Conservation (phyloP, 1,140 invertebrate genomes). For the Arion vulgaris region DNA sequence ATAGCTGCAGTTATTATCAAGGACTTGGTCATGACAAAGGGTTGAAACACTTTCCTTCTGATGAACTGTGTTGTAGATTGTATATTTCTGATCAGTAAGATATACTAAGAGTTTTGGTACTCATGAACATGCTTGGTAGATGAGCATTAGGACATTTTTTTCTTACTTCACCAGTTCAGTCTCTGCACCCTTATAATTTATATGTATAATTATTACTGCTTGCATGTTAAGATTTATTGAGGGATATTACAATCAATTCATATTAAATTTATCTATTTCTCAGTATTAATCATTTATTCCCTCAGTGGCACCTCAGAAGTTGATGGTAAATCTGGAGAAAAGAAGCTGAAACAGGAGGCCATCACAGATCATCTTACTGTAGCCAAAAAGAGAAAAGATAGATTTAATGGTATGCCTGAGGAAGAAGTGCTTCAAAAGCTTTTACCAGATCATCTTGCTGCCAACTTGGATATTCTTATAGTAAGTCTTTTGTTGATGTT, state of each 20-base stretch:
- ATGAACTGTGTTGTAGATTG: too few species aligned
- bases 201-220: too few species aligned
- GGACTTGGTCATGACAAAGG: too few species aligned
- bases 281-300: not conserved
- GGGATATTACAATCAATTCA: not conserved
- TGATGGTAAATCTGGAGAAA: conserved; percentile 47
- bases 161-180: too few species aligned
- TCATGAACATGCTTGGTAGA: too few species aligned
- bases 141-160: too few species aligned
- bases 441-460: conserved; percentile 92
- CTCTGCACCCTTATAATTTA: too few species aligned
- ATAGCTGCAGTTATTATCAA: too few species aligned
- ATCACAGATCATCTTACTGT: conserved; percentile 74
- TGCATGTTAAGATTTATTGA: too few species aligned
- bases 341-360: conserved; percentile 72
- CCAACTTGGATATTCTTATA: conserved; percentile 97
- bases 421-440: conserved; percentile 94
- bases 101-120: too few species aligned
- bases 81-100: too few species aligned
- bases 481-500: conserved; percentile 62
- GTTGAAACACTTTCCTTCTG: too few species aligned
- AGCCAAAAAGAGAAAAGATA: conserved; percentile 93
- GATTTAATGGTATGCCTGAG: conserved; percentile 97
- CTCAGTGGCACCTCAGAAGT: not conserved
- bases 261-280: not conserved